Evolutionary conservation across 2,113 vertebrate genomes (phyloP).

Genomic region (Lepidothrix coronata): DNA sequence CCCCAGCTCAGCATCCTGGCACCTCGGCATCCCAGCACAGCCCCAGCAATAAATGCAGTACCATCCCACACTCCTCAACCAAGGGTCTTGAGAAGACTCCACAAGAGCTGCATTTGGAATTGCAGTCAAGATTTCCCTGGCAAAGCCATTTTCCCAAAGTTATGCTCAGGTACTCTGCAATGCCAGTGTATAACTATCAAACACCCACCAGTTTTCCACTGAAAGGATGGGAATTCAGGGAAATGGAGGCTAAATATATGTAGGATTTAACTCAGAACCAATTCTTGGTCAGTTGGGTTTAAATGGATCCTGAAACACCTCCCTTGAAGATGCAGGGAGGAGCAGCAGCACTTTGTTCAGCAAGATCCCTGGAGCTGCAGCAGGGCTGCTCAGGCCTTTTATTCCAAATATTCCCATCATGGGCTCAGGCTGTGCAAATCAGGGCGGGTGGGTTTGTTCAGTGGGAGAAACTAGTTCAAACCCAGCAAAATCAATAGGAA

Average conservation of each 20-base stretch:
- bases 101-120: not conserved
- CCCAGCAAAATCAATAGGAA: not conserved
- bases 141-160: not conserved
- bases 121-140: rapidly evolving
- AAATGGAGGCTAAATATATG: not conserved
- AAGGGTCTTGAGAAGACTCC: not conserved
- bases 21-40: rapidly evolving
- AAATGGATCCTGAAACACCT: not conserved
- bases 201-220: not conserved
- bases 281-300: not conserved
- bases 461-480: not conserved
- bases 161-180: not conserved
- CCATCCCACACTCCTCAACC: not conserved
- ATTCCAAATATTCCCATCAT: not conserved
- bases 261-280: not conserved
- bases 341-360: not conserved
- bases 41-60: rapidly evolving
- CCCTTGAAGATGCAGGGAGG: not conserved
- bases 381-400: not conserved
- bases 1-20: not conserved
- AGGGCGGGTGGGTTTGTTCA: not conserved
- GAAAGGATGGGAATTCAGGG: not conserved
- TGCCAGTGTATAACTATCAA: not conserved
- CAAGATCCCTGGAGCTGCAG: not conserved
- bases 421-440: rapidly evolving